These are phyloP conservation scores for Ecliptopera silaceata DNA, from an alignment of 2,888 invertebrate species.

Conservation along the genomic window DNA sequence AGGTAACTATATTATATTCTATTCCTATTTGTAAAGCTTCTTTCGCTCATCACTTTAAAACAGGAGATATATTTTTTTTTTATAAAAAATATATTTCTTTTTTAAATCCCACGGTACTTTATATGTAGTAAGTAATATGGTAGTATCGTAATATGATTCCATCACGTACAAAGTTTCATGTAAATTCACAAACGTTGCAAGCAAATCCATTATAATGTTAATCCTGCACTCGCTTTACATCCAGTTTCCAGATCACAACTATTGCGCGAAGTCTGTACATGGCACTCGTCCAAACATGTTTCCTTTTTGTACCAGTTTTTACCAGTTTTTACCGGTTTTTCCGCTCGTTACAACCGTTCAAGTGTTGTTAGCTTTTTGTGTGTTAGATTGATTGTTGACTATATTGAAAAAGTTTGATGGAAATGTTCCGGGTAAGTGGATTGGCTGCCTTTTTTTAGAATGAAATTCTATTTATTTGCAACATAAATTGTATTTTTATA, in stretches of 20 bases:
- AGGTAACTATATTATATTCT: no score
- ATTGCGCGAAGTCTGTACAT: conserved; percentile 28
- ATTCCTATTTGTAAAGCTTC: no score
- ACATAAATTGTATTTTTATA: neutral
- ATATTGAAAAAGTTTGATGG: conserved; percentile 29
- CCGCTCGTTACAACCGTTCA: conserved; percentile 30
- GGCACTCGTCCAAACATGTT: conserved; percentile 35
- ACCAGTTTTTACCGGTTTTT: conserved; percentile 22
- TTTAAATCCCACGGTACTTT: no score
- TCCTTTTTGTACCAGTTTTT: conserved; percentile 25
- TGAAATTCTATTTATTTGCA: conserved; percentile 15
- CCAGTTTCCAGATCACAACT: conserved; percentile 27
- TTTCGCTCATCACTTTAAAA: no score
- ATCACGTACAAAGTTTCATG: conserved; percentile 11
- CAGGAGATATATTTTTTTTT: no score
- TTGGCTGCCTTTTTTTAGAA: conserved; percentile 12
- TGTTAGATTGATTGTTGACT: conserved; percentile 33
- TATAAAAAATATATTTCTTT: no score
- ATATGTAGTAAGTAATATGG: no score
- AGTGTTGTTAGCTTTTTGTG: conserved; percentile 34
- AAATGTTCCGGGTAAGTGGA: conserved; percentile 22
- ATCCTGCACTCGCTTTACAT: conserved; percentile 24
- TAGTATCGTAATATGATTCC: no score
- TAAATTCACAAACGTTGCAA: conserved; percentile 21
- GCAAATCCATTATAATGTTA: conserved; percentile 28